A percentile compares a stretch with the other conserved stretches of the same genome.
These are phyloP conservation scores for Nanorana parkeri DNA, from an alignment of 2,113 vertebrate genomes.

Conservation along the genomic window DNA sequence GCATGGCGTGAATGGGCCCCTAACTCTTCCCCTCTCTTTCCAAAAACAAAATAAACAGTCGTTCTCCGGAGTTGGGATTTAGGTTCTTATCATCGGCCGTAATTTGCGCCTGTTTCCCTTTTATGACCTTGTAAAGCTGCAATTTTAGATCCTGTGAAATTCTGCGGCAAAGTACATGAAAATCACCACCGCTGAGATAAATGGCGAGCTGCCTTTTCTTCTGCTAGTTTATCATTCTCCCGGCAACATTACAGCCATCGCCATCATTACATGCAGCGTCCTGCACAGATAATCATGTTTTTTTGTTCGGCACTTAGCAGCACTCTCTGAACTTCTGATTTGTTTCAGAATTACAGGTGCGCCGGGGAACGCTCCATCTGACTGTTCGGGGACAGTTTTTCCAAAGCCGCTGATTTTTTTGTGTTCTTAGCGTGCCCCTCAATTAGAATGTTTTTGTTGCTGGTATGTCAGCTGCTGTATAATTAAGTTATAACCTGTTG, in stretches of 20 bases:
- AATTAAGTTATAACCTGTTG: constrained; percentile 15
- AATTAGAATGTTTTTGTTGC: constrained; percentile 24
- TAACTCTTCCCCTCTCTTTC: too few relatives aligned
- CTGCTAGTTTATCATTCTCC: constrained; percentile 19
- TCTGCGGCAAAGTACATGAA: constrained; percentile 20
- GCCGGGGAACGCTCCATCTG: background rate
- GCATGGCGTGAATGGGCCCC: too few relatives aligned
- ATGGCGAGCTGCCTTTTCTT: constrained; percentile 7
- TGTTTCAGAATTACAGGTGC: constrained; percentile 12
- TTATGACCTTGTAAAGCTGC: constrained; percentile 23
- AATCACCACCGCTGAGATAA: constrained; percentile 32
- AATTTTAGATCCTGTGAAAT: constrained; percentile 25
- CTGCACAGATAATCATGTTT: constrained; percentile 33
- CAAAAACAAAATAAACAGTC: too few relatives aligned
- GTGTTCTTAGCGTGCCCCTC: background rate
- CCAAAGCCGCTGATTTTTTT: background rate
- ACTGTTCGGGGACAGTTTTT: background rate
- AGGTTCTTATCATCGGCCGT: too few relatives aligned
- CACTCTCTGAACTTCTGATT: constrained; percentile 32
- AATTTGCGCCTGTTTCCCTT: background rate
- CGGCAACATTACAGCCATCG: constrained; percentile 15
- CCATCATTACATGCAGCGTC: constrained; percentile 25
- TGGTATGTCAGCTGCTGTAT: background rate
- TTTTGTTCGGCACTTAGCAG: constrained; percentile 20
- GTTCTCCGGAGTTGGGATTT: too few relatives aligned